Evolutionary conservation across 1,140 invertebrate genomes (phyloP), one percentile per base, ranked within the genome.

Genomic region (Penaeus vannamei): DNA sequence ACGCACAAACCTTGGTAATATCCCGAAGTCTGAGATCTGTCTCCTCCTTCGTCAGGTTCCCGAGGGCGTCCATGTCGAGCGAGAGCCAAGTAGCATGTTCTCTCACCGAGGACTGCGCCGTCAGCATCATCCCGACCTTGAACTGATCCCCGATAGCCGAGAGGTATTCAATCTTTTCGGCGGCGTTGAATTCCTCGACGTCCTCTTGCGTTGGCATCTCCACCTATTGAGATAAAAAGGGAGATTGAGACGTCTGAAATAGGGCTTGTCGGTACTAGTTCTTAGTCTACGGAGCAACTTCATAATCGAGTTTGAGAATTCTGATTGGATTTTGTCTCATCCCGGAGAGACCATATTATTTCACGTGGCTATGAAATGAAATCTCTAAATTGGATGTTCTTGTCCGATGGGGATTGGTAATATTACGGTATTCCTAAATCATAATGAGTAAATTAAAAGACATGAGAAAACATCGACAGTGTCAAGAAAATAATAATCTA

Each of bases 71-170:
- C 66, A 60, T 77, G 46, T 85, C 69, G 29, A 85, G 84, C 20
- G 66, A 36, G 46, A 85, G 84, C 84, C 84, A 85, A 14, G 84
- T 66, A 0, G 84, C 84, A 14, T 76, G 23, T 36, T 85, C 84
- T 36, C 84, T n/a, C 22, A 85, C 26, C 36, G 84, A 85, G 20
- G 84, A 46, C 69, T 77, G 66, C 2, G 84, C 84, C 46, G 46
- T 85, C 64, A 85, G 69, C 36, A 85, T 23, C 84, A 85, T 85
- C 10, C 84, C 84, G 19, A 85, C 77, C 36, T 72, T 85, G 69
- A 85, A 85, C 66, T 85, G 84, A 64, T 85, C n/a, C 22, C 84
- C 84, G 29, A 85, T 36, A n/a, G 84, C 84, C 29, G 84, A 60
- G 66, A 85, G 69, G 42, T 85, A 85, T 32, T 85, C 69, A 22